These are phyloP conservation scores for Charaxes varanes DNA, from an alignment of 1,140 invertebrate species.

Conservation along the genomic window DNA sequence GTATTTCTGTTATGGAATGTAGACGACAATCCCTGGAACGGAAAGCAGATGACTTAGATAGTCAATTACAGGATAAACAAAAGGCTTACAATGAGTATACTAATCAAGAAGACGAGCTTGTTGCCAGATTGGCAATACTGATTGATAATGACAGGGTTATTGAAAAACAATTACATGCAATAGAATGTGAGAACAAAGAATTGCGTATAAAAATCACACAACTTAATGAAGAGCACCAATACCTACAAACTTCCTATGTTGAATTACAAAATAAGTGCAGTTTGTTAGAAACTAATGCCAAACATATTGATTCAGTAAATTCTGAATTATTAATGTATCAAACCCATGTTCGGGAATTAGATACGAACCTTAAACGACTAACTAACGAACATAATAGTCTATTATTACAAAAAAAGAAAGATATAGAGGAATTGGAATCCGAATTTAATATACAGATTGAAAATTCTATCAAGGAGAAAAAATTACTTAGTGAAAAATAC, in stretches of 20 bases:
- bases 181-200: conserved; percentile 75
- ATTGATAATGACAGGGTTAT: conserved; percentile 75
- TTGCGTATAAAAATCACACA: conserved; percentile 66
- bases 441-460: conserved; percentile 78
- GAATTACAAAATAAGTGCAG: conserved; percentile 52
- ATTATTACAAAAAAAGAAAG: conserved; percentile 68
- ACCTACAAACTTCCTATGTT: conserved; percentile 43
- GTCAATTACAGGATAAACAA: conserved; percentile 73
- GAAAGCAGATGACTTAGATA: conserved; percentile 72
- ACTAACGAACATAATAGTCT: conserved; percentile 72
- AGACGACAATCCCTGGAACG: conserved; percentile 72
- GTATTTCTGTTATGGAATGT: conserved; percentile 73
- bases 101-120: conserved; percentile 73
- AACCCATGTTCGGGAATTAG: conserved; percentile 54
- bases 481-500: conserved; percentile 69
- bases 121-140: conserved; percentile 71
- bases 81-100: conserved; percentile 73
- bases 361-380: conserved; percentile 71
- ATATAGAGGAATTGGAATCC: conserved; percentile 76
- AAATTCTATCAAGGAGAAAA: conserved; percentile 74
- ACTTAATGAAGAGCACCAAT: conserved; percentile 60
- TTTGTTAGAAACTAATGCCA: conserved; percentile 37
- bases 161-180: conserved; percentile 72
- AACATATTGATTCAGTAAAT: conserved; percentile 40
- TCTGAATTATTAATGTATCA: conserved; percentile 40